Evolutionary conservation across 2,888 invertebrate genomes (phyloP), one percentile per base, ranked within the genome.

Genomic region (Agrochola litura): DNA sequence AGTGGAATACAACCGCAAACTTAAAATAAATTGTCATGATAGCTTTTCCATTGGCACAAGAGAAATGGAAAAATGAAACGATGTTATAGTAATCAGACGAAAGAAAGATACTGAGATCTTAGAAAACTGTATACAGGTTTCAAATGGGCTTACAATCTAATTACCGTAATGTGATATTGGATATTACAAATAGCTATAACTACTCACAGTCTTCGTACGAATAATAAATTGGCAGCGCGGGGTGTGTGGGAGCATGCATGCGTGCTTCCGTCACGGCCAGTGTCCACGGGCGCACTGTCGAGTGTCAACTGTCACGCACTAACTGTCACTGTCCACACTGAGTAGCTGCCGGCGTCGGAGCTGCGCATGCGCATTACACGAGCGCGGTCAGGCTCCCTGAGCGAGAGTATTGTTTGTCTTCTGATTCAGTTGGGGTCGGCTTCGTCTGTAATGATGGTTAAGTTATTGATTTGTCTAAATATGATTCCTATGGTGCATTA

Each of bases 351-450:
- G 73, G 30, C 58, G 16, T 41, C 19, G 76, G 61, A 16, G 12
- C 56, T 54, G 79, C 56, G 66, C 67, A 2, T 37, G 52, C 73
- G 67, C 72, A 60, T 56, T 91, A 95, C 73, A 96, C 96, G 73
- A 96, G 95, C 82, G 96, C 96, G 61, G 96, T 96, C 67, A 96
- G 87, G 89, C 96, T 96, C 68, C 95, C 94, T 19, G 95, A 94
- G 72, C 95, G 95, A 14, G 93, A 93, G 85, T 93, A 93, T 85
- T 95, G 95, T 84, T 89, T 94, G 43, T 93, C 93, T 16, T 93
- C 92, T 3, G 89, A 69, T 69, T 93, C 93, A 64, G 90, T 77
- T 12, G 90, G 82, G 72, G 83, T 92, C 56, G 90, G 80, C 86
- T 93, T 94, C 49, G 91, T 90, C 96, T 96, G 94, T 1, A 91